Percentiles rank a stretch among this genome's conserved stretches.
These are phyloP conservation scores for Drosophila maculinotata DNA, from an alignment of 2,888 invertebrate genomes.

Conservation along the genomic window DNA sequence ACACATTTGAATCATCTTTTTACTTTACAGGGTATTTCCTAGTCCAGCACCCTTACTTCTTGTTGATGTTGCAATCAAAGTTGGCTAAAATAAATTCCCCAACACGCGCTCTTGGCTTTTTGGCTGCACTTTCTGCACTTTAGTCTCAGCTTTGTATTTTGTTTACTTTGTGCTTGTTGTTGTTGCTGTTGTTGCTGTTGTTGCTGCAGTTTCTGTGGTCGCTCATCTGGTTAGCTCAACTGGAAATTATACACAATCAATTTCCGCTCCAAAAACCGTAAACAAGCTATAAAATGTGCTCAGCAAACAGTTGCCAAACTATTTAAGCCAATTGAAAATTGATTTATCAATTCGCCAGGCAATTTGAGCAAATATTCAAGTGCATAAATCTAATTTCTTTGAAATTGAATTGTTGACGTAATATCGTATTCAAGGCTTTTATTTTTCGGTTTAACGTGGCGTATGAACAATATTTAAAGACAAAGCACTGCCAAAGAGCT, in stretches of 20 bases:
- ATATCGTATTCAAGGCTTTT: neutral
- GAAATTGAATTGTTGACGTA: neutral
- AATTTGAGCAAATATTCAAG: conserved; percentile 15
- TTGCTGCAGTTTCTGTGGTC: conserved; percentile 39
- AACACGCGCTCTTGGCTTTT: conserved; percentile 62
- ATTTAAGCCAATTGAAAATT: conserved; percentile 49
- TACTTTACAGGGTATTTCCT: neutral
- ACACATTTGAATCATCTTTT: too few relatives aligned
- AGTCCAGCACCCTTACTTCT: neutral
- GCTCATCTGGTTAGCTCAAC: conserved; percentile 62
- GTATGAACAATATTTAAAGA: conserved; percentile 27
- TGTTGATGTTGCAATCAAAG: conserved; percentile 34
- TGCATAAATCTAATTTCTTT: conserved; percentile 9
- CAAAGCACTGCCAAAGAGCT: neutral
- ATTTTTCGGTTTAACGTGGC: neutral
- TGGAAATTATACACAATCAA: conserved; percentile 82
- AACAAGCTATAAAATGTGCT: conserved; percentile 56
- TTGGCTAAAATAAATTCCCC: conserved; percentile 57
- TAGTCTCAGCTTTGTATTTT: conserved; percentile 42
- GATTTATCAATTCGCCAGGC: conserved; percentile 35
- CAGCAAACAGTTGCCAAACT: conserved; percentile 31
- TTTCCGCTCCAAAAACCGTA: conserved; percentile 78
- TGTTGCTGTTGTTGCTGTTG: conserved; percentile 22
- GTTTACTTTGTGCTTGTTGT: conserved; percentile 25
- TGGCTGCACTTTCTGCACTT: conserved; percentile 50